Evolutionary conservation across 2,888 invertebrate species (phyloP).

Genomic region (Drosophila pseudotakahashii): DNA sequence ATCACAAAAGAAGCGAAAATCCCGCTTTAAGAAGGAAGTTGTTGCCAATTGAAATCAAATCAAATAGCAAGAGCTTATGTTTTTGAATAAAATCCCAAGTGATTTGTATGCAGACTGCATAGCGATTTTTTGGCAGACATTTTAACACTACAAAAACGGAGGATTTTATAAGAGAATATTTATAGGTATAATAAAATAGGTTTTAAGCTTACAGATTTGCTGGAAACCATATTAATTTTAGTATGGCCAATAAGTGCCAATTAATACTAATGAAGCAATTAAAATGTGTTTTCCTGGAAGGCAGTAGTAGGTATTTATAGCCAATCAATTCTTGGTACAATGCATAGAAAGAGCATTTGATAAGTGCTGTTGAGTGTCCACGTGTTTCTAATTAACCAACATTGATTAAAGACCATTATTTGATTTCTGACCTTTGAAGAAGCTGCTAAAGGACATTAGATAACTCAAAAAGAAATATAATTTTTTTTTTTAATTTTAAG

Average conservation of each 20-base stretch:
- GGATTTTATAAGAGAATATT: neutral
- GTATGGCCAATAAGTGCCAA: neutral
- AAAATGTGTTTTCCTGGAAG: neutral
- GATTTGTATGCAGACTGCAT: constrained; percentile 56
- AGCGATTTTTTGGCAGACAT: constrained; percentile 10
- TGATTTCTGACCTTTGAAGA: neutral
- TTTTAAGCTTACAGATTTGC: neutral
- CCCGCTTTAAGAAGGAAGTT: constrained; percentile 51
- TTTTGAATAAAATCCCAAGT: constrained; percentile 24
- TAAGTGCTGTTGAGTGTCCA: neutral
- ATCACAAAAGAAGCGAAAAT: constrained; percentile 3
- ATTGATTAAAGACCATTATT: neutral
- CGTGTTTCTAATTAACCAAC: neutral
- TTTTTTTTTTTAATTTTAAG: too few species aligned
- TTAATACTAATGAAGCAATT: neutral
- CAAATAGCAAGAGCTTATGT: constrained; percentile 25
- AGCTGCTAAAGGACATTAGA: too few species aligned
- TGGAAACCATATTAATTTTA: neutral
- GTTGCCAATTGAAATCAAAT: constrained; percentile 44
- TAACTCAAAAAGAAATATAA: too few species aligned
- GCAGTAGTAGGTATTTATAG: neutral
- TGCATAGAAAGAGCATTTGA: neutral
- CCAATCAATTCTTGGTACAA: neutral
- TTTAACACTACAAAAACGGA: constrained; percentile 51
- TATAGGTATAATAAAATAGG: neutral